Evolutionary conservation across 2,888 invertebrate species (phyloP).

Genomic region (Drosophila anomalata): DNA sequence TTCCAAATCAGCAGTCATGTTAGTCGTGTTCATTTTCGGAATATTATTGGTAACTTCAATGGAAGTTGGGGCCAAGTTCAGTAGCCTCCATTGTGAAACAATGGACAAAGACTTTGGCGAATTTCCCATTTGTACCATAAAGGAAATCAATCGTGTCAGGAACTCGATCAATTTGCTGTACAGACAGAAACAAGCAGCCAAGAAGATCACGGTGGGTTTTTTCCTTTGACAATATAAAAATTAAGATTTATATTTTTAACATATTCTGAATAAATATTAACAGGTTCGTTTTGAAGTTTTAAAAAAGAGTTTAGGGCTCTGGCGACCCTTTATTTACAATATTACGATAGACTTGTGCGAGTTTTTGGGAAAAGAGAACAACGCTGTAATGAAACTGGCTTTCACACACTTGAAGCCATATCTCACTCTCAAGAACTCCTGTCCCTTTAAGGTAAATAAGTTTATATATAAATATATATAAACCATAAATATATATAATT

Average conservation of each 20-base stretch:
- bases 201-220: not conserved
- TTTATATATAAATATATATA: not conserved
- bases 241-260: not conserved
- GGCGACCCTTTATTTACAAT: conserved; percentile 1
- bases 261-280: not conserved
- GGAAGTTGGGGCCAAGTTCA: not conserved
- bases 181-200: not conserved
- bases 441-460: not conserved
- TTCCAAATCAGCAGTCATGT: not conserved
- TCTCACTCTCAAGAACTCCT: not conserved
- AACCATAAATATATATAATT: not conserved
- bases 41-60: not conserved
- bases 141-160: not conserved
- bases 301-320: not conserved
- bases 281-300: not conserved
- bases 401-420: not conserved
- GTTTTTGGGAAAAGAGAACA: not conserved
- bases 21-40: not conserved
- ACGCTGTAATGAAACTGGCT: not conserved
- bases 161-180: not conserved
- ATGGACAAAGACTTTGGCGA: not conserved
- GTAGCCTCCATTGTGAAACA: not conserved
- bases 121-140: not conserved
- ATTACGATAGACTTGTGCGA: not conserved
- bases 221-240: not conserved